Evolutionary conservation across 2,888 invertebrate genomes (phyloP).

Genomic region (Ischnus inquisitorius): DNA sequence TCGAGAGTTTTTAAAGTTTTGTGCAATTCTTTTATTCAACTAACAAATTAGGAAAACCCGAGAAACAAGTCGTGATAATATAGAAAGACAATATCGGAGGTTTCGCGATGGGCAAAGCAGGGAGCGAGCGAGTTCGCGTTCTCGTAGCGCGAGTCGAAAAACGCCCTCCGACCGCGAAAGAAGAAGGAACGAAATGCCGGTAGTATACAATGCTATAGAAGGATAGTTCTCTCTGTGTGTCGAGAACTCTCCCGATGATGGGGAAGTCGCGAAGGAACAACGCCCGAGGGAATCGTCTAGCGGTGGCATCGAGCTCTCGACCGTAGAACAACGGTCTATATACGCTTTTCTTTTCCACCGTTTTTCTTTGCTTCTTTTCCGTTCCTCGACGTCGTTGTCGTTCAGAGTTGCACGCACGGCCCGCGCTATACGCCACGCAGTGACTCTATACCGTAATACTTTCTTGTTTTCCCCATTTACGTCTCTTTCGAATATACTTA

Average conservation of each 20-base stretch:
- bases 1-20: too few species aligned
- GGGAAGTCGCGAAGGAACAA: slow-evolving; percentile 77
- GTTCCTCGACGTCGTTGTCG: slow-evolving; percentile 7
- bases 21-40: too few species aligned
- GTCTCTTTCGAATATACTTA: slow-evolving; percentile 42
- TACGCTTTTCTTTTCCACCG: slow-evolving; percentile 50
- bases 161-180: slow-evolving; percentile 45
- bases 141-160: slow-evolving; percentile 14
- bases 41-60: background rate
- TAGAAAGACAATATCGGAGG: background rate
- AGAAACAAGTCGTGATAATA: background rate
- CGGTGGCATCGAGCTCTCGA: slow-evolving; percentile 64
- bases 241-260: slow-evolving; percentile 74
- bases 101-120: background rate
- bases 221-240: slow-evolving; percentile 18
- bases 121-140: background rate
- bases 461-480: slow-evolving; percentile 46
- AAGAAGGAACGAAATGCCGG: slow-evolving; percentile 40
- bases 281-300: slow-evolving; percentile 78
- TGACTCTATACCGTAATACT: slow-evolving; percentile 15
- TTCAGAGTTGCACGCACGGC: slow-evolving; percentile 28
- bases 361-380: slow-evolving; percentile 20
- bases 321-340: slow-evolving; percentile 35
- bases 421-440: background rate
- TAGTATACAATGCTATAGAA: slow-evolving; percentile 17